Evolutionary conservation across 2,797 vertebrate species (phyloP).

Genomic region (Urophycis tenuis): DNA sequence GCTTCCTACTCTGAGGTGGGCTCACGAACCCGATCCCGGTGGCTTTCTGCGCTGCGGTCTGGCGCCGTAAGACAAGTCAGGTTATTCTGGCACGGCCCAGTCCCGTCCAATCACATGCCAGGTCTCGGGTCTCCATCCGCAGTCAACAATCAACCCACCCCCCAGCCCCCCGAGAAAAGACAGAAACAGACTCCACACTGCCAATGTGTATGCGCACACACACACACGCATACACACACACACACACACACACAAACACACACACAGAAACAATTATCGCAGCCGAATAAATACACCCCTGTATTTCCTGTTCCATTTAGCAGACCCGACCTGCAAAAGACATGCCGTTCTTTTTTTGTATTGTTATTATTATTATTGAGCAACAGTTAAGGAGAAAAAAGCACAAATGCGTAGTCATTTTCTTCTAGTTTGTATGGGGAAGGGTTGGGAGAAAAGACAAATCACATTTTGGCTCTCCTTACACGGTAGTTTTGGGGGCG

Average conservation of each 20-base stretch:
- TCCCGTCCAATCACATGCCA: conserved; percentile 41
- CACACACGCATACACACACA: background rate
- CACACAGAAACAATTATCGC: conserved; percentile 8
- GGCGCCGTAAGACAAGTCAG: conserved; percentile 24
- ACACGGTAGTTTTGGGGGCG: conserved; percentile 27
- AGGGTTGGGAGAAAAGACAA: conserved; percentile 28
- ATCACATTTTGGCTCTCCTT: conserved; percentile 30
- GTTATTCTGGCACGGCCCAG: conserved; percentile 40
- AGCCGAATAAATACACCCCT: conserved; percentile 5
- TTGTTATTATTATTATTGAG: conserved; percentile 34
- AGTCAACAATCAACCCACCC: conserved; percentile 28
- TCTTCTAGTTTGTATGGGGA: conserved; percentile 23
- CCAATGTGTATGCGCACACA: conserved; percentile 9
- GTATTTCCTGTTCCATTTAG: conserved; percentile 25
- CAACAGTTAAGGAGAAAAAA: conserved; percentile 16
- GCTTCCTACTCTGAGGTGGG: conserved; percentile 51
- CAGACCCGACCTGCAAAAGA: conserved; percentile 21
- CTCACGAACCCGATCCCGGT: conserved; percentile 45
- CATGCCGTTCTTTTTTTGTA: conserved; percentile 12
- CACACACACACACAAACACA: conserved; percentile 5
- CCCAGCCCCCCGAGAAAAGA: conserved; percentile 7
- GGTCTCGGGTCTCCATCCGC: conserved; percentile 31
- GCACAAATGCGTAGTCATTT: conserved; percentile 26
- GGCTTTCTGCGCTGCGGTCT: conserved; percentile 42
- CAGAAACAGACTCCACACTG: conserved; percentile 12